Base-by-base conservation (phyloP, 2,888 invertebrate species). In the Pollenia angustigena region DNA sequence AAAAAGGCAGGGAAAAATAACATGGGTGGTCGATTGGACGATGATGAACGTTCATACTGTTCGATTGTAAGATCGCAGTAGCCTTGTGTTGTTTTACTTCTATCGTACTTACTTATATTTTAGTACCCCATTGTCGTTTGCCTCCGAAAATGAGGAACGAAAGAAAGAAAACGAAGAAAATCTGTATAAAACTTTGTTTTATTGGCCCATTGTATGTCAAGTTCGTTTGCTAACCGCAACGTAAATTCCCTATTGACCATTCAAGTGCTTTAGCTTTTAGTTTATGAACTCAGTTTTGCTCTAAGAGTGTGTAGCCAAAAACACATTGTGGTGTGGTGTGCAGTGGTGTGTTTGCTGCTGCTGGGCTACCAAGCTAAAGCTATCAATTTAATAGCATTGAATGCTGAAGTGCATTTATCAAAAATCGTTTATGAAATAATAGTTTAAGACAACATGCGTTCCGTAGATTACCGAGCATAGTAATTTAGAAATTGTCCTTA, bases 401-500 rank as follows among this genome's bases (percentile, higher is more conserved):
- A 84, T 85, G 68, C 66, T 88, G 89, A 88, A 89, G 89, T 89
- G 88, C 88, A 89, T 89, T 89, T 88, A 89, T 89, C 89, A 89
- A 89, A 89, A 89, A 89, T 88, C 85, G 87, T 79, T 86, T 88
- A 89, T 88, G 89, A 89, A 89, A 89, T 89, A 89, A 89, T 89
- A 89, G 87, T 88, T 88, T 81, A 83, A 74, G 84, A 87, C 87
- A 87, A 84, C 87, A 81, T 87, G 83, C 83, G 83, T 87, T 72
- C 72, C 68, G 58, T 68, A 78, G 81, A 62, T 78, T 81, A 74
- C 56, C 81, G 74, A 69, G 74, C 69, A 78, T 58, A 84, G 81
- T 84, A 84, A 87, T 87, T 87, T 84, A 69, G 74, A 81, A 87
- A 84, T 84, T 81, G 84, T 87, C 84, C 78, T 69, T 78, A 78